A percentile compares a stretch with the other conserved stretches of the same genome.
phyloP scores from a whole-genome alignment of 2,797 vertebrate species.

The Phrynocephalus guinanensis region DNA sequence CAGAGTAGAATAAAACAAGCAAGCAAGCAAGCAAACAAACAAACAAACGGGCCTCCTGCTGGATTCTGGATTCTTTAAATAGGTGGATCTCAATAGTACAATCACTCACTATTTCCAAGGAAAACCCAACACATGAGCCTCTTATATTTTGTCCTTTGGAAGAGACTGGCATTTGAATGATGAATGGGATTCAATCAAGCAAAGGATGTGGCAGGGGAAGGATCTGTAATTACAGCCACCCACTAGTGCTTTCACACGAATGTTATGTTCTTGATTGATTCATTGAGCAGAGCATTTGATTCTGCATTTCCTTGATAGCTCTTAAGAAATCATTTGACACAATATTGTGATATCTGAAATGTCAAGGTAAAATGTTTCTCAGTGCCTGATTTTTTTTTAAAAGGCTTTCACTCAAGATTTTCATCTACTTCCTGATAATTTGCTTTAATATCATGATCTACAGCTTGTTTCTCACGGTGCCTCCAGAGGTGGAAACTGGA shows the following conservation, averaged over 20 bases:
- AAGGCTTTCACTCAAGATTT: background rate
- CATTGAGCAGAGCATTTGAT: constrained; percentile 33
- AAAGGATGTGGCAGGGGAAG: background rate
- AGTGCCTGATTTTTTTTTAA: background rate
- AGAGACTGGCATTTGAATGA: constrained; percentile 26
- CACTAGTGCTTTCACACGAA: constrained; percentile 42
- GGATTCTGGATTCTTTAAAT: background rate
- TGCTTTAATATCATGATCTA: background rate
- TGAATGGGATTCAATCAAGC: constrained; percentile 22
- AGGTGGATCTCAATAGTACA: no score
- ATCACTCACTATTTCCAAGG: constrained; percentile 24
- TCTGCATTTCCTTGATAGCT: constrained; percentile 51
- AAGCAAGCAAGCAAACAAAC: no score
- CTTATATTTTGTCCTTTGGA: constrained; percentile 27
- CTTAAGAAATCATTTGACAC: constrained; percentile 35
- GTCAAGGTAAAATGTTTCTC: constrained; percentile 8
- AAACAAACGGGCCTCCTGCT: background rate
- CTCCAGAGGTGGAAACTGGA: fast-evolving
- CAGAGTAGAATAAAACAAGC: no score
- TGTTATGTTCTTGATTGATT: background rate
- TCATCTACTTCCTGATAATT: fast-evolving
- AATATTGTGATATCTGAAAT: constrained; percentile 20
- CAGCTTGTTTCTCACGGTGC: background rate
- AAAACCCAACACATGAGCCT: constrained; percentile 7
- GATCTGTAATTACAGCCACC: constrained; percentile 33